Evolutionary conservation across 2,888 invertebrate genomes (phyloP).

Genomic region (Machimus rusticus): DNA sequence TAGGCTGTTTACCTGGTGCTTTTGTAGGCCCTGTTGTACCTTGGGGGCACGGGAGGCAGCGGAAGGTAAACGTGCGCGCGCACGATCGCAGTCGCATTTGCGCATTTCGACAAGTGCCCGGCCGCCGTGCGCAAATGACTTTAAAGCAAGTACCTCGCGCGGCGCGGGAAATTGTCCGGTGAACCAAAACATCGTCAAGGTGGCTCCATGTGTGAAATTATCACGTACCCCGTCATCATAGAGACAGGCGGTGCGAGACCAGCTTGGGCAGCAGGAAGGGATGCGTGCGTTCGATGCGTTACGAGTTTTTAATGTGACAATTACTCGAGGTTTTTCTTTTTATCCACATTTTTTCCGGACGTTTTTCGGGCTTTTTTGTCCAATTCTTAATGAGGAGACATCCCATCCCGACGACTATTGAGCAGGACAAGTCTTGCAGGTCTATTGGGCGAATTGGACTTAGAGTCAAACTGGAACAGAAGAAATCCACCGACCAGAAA

Average conservation of each 20-base stretch:
- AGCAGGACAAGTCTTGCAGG: slow-evolving; percentile 4
- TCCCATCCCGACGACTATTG: neutral
- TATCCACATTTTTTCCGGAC: neutral
- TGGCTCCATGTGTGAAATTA: slow-evolving; percentile 28
- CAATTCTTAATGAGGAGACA: neutral
- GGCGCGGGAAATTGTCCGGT: neutral
- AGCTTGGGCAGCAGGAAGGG: neutral
- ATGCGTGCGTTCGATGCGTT: slow-evolving; percentile 27
- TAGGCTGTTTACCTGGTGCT: neutral
- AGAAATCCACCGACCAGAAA: slow-evolving; percentile 15
- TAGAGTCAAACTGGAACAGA: neutral
- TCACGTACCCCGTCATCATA: neutral
- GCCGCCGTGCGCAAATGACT: neutral
- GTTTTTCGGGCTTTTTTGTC: neutral
- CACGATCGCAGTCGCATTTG: neutral
- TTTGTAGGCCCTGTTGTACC: neutral
- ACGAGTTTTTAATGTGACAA: slow-evolving; percentile 44
- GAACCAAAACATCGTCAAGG: slow-evolving; percentile 9
- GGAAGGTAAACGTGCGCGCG: neutral
- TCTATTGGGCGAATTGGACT: neutral
- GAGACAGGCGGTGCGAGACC: neutral
- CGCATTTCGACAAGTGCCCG: neutral
- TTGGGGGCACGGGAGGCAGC: neutral
- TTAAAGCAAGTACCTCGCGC: neutral
- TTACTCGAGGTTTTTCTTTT: slow-evolving; percentile 26